Conservation (phyloP, 2,797 vertebrate genomes). For the Chelon auratus region DNA sequence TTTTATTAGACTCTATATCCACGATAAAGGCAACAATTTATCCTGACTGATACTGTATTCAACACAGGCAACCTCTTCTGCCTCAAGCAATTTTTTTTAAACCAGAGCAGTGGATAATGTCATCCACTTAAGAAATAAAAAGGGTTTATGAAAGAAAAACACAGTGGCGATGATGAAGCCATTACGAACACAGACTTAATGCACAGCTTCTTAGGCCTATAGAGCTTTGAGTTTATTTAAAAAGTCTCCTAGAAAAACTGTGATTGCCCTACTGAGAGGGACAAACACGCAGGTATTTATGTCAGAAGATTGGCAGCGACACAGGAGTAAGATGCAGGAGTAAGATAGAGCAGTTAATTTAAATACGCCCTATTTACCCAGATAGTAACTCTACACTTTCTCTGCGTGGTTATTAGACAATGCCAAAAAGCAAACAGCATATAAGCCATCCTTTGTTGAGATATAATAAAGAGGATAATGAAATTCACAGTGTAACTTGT, state of each 20-base stretch:
- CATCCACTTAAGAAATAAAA: slow-evolving; percentile 29
- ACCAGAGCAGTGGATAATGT: slow-evolving; percentile 54
- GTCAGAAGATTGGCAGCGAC: slow-evolving; percentile 5
- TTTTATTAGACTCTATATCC: slow-evolving; percentile 41
- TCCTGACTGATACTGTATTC: slow-evolving; percentile 38
- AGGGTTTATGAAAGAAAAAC: slow-evolving; percentile 33
- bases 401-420: neutral
- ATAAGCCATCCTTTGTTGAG: neutral
- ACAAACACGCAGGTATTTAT: slow-evolving; percentile 1
- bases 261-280: slow-evolving; percentile 5
- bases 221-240: neutral
- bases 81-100: slow-evolving; percentile 44
- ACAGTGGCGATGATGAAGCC: slow-evolving; percentile 20
- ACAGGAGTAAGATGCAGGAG: neutral
- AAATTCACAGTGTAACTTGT: neutral
- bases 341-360: neutral
- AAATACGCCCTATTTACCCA: neutral
- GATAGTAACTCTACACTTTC: neutral
- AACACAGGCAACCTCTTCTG: slow-evolving; percentile 36
- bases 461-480: neutral
- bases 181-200: neutral
- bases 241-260: neutral
- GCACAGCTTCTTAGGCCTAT: neutral
- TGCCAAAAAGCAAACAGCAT: no score
- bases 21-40: slow-evolving; percentile 40